These are phyloP conservation scores for Chrysodeixis includens DNA, from an alignment of 2,888 invertebrate genomes.

Conservation along the genomic window DNA sequence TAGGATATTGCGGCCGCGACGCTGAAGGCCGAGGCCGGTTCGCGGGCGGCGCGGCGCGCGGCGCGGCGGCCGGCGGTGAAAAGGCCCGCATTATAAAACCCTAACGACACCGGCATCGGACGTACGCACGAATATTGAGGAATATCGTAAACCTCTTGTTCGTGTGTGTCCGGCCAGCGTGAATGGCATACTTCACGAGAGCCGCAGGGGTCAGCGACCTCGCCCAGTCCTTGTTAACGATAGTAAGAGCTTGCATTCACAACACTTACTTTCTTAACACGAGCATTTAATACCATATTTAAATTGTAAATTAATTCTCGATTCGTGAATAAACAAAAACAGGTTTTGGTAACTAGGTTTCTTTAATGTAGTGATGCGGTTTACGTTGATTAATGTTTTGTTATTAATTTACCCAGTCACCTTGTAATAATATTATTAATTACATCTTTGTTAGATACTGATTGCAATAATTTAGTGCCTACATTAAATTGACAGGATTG, in stretches of 20 bases:
- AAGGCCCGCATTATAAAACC: slow-evolving; percentile 13
- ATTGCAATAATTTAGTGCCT: no score
- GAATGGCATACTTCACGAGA: slow-evolving; percentile 24
- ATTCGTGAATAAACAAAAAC: background rate
- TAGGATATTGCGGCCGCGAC: background rate
- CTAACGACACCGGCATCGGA: slow-evolving; percentile 13
- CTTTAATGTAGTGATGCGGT: background rate
- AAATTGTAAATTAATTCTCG: background rate
- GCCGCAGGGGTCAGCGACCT: slow-evolving; percentile 20
- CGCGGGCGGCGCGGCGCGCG: background rate
- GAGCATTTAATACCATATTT: background rate
- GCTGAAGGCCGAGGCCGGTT: background rate
- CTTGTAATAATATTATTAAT: no score
- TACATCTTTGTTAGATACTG: no score
- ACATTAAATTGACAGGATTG: no score
- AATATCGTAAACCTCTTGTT: slow-evolving; percentile 34
- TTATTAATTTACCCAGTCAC: background rate
- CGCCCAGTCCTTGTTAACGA: background rate
- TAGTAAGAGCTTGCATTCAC: slow-evolving; percentile 12
- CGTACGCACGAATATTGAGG: slow-evolving; percentile 28
- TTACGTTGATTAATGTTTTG: background rate
- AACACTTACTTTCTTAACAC: background rate
- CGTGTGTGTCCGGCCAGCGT: slow-evolving; percentile 29
- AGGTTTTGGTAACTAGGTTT: background rate
- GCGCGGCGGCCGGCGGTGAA: background rate